Evolutionary conservation across 92 coral and sea anemone genomes (phyloP).

Genomic region (Zoanthus gigantus): DNA sequence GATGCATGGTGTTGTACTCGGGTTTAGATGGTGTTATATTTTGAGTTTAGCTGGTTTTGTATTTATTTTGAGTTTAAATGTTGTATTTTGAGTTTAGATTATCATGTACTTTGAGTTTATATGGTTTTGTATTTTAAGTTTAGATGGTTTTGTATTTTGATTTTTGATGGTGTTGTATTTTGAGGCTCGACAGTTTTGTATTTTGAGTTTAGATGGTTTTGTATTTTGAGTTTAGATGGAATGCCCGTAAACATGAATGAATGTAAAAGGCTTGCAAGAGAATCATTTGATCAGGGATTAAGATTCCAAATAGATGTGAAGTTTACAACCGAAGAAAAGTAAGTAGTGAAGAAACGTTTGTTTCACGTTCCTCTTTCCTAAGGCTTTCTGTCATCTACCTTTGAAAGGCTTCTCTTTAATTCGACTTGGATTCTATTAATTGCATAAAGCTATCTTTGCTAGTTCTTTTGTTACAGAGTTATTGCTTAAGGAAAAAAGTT

Average conservation of each 20-base stretch:
- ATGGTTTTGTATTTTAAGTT: too few relatives aligned
- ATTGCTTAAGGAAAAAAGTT: too few relatives aligned
- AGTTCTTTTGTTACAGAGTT: too few relatives aligned
- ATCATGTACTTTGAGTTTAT: too few relatives aligned
- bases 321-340: conserved; percentile 54
- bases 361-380: background rate
- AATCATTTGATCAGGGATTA: conserved; percentile 40
- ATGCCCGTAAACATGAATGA: conserved; percentile 27
- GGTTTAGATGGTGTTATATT: background rate
- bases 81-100: too few relatives aligned
- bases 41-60: background rate
- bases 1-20: too few relatives aligned
- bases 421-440: too few relatives aligned
- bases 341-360: background rate
- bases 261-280: conserved; percentile 31
- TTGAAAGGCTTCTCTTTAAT: too few relatives aligned
- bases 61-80: background rate
- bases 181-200: background rate
- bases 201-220: background rate
- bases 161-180: too few relatives aligned
- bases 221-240: conserved; percentile 14
- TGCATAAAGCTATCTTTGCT: too few relatives aligned
- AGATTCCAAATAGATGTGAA: conserved; percentile 56
- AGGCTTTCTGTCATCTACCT: background rate
- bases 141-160: too few relatives aligned